Evolutionary conservation across 2,797 vertebrate genomes (phyloP).

Genomic region (Malurus splendens): DNA sequence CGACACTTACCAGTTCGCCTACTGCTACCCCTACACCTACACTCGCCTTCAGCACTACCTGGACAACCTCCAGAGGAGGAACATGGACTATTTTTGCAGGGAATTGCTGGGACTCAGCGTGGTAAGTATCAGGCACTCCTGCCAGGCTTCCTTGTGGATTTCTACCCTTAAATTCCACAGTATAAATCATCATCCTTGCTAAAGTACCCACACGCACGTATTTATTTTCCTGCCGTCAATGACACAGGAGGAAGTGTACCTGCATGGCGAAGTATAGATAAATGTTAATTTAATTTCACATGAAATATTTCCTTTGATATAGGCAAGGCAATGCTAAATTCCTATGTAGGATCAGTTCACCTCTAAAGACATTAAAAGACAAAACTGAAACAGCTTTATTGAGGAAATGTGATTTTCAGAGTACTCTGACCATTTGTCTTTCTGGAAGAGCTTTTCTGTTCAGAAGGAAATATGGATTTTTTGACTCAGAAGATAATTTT

Average conservation of each 20-base stretch:
- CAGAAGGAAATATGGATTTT: neutral
- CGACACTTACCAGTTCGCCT: slow-evolving; percentile 92
- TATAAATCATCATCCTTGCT: neutral
- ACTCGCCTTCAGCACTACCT: slow-evolving; percentile 95
- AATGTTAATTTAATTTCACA: slow-evolving; percentile 3
- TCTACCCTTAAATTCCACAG: neutral
- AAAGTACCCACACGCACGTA: neutral
- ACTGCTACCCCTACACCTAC: slow-evolving; percentile 97
- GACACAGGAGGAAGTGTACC: neutral
- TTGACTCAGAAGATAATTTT: neutral
- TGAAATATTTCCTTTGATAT: neutral
- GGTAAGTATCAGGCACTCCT: slow-evolving; percentile 75
- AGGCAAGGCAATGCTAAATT: neutral
- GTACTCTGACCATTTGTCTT: neutral
- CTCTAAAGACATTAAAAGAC: neutral
- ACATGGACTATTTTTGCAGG: slow-evolving; percentile 88
- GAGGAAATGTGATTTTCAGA: neutral
- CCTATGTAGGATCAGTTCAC: neutral
- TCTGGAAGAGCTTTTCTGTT: neutral
- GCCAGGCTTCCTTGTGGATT: neutral
- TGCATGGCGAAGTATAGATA: neutral
- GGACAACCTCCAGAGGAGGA: slow-evolving; percentile 85
- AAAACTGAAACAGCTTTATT: neutral
- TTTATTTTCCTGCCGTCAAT: neutral
- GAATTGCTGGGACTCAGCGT: slow-evolving; percentile 91